Conservation (phyloP, 2,888 invertebrate genomes). For the Chelonus formosanus region DNA sequence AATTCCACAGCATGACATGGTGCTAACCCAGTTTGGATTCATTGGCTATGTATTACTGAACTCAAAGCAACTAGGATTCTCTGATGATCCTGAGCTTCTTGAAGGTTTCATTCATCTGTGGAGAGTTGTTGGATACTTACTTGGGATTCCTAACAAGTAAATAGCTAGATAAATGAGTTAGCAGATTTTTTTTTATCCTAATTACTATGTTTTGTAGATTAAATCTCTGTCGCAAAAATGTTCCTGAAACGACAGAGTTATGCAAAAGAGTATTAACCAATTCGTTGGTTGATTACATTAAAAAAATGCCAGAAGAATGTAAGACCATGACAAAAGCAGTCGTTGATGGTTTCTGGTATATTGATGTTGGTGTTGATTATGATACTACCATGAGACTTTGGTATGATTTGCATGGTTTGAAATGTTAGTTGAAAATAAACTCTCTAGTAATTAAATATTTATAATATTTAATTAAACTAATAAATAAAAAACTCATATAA, state of each 20-base stretch:
- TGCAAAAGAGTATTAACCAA: background rate
- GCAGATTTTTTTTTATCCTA: too few relatives aligned
- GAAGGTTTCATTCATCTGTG: conserved; percentile 82
- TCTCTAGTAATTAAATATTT: too few relatives aligned
- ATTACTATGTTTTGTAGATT: conserved; percentile 54
- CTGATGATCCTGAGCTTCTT: conserved; percentile 68
- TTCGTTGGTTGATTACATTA: conserved; percentile 52
- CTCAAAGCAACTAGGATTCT: conserved; percentile 72
- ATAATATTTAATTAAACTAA: background rate
- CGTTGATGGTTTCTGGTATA: conserved; percentile 73
- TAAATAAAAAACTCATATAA: too few relatives aligned
- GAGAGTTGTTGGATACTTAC: conserved; percentile 79
- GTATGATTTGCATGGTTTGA: conserved; percentile 63
- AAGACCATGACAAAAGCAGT: conserved; percentile 66
- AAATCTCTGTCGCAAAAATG: conserved; percentile 73
- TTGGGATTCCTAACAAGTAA: conserved; percentile 77
- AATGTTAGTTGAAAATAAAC: conserved; percentile 41
- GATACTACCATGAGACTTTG: conserved; percentile 68
- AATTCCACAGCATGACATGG: conserved; percentile 83
- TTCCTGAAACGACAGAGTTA: conserved; percentile 69
- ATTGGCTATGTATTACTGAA: conserved; percentile 75
- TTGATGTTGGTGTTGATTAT: conserved; percentile 70
- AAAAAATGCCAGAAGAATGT: conserved; percentile 71
- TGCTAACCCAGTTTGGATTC: conserved; percentile 85
- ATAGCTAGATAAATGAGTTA: too few relatives aligned